These are phyloP conservation scores for Microctonus hyperodae DNA, from an alignment of 2,888 invertebrate genomes.

Conservation along the genomic window DNA sequence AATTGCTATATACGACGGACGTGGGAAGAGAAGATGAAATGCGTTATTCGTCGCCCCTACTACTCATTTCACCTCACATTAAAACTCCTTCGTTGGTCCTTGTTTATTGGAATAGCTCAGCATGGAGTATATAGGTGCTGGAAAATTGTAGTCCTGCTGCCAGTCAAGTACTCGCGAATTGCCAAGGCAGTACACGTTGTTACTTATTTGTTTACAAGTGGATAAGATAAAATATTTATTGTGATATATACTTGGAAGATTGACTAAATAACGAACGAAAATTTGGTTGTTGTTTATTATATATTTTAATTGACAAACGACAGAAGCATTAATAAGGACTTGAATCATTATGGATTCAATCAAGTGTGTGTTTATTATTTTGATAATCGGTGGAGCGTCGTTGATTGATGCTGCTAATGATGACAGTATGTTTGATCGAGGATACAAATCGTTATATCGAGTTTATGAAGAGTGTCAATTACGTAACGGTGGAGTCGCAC, in stretches of 20 bases:
- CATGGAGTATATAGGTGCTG: conserved; percentile 40
- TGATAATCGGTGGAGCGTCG: conserved; percentile 35
- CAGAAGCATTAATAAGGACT: background rate
- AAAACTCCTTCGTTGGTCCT: conserved; percentile 22
- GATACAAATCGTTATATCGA: conserved; percentile 72
- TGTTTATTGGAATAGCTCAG: conserved; percentile 18
- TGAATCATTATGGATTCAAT: conserved; percentile 32
- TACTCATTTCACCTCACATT: conserved; percentile 30
- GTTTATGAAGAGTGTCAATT: conserved; percentile 82
- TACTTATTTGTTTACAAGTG: conserved; percentile 25
- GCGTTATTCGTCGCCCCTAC: conserved; percentile 22
- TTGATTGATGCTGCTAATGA: conserved; percentile 48
- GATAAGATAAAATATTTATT: background rate
- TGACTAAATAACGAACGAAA: too few species aligned
- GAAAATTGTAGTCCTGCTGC: conserved; percentile 35
- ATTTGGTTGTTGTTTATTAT: background rate
- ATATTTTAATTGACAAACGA: background rate
- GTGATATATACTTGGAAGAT: background rate
- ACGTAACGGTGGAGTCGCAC: conserved; percentile 72
- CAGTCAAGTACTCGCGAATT: conserved; percentile 42
- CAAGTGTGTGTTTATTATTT: conserved; percentile 38
- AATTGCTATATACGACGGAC: conserved; percentile 3
- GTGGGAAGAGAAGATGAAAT: conserved; percentile 25
- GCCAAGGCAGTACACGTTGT: conserved; percentile 29
- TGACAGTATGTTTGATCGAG: conserved; percentile 64